Conservation (phyloP, 2,113 vertebrate species). For the Pogona vitticeps region DNA sequence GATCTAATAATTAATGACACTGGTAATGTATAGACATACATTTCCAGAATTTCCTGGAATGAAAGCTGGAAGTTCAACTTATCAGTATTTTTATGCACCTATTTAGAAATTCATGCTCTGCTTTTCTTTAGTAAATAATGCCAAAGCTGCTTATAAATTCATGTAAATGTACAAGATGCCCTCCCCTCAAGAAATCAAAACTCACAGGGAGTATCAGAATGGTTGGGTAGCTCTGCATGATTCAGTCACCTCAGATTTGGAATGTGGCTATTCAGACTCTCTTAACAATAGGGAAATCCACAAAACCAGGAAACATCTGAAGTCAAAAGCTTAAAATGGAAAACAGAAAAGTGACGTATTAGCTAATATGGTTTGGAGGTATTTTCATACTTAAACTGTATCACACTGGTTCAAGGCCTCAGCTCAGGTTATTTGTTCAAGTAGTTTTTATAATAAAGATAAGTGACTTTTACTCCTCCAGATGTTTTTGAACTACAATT, state of each 20-base stretch:
- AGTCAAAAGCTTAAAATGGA: too few relatives aligned
- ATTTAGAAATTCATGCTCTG: neutral
- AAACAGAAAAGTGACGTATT: too few relatives aligned
- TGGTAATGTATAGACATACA: neutral
- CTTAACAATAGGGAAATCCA: neutral
- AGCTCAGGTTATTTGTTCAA: too few relatives aligned
- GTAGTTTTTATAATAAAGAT: too few relatives aligned
- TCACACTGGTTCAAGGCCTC: neutral
- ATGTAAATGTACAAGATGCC: neutral
- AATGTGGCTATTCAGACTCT: neutral
- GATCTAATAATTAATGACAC: neutral
- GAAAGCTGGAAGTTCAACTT: neutral
- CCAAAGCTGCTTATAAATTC: neutral
- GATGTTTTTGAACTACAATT: too few relatives aligned
- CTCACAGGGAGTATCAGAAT: neutral
- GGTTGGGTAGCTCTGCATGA: neutral
- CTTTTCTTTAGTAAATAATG: neutral
- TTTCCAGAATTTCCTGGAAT: neutral
- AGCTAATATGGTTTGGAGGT: too few relatives aligned
- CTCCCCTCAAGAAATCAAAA: neutral
- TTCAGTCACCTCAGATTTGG: neutral
- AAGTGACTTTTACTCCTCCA: too few relatives aligned
- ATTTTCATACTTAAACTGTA: too few relatives aligned
- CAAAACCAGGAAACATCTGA: neutral
- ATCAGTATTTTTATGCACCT: neutral